Base-by-base conservation (phyloP, 2,888 invertebrate species). In the Baronia brevicornis region DNA sequence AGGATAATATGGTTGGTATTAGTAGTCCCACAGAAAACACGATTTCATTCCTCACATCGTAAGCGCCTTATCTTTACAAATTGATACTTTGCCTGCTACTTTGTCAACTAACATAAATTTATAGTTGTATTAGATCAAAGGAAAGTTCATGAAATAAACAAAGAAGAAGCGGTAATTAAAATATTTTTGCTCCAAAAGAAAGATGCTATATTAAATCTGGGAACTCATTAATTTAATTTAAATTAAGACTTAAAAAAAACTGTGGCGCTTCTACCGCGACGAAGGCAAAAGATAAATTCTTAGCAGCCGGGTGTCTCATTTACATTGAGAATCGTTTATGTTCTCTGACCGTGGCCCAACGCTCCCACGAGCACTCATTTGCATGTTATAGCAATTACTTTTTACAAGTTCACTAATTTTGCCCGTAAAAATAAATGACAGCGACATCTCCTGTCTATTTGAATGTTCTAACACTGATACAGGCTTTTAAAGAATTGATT, bases 371-470 rank as follows among this genome's bases (percentile, higher is more conserved):
- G 59, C 42, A 36, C 36, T 45, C 45, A 74, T 79, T 79, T 74
- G 67, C 78, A 75, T 78, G 54, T 65, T 62, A 66, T 66, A 59
- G 65, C 67, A 70, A 77, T 79, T 74, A 71, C 72, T 74, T 73
- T 63, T 62, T 63, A 66, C 63, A 70, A 69, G 59, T 72, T 61
- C 56, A 61, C 65, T 69, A 73, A 73, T 78, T 61, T 48, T 45
- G 38, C 44, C 35, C 41, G 36, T 38, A 30, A 39, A 43, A 37
- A 42, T 39, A 48, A 43, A 45, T 48, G 44, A 8, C 14, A 6
- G 4, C 5, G 14, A 41, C 36, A 22, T 8, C 17, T 25, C 13
- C 23, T 10, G 14, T 21, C 20, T 27, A 24, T 27, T 25, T 12
- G 20, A 13, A 17, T 15, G 25, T 11, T 25, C 18, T 28, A 2